Conservation (phyloP, 2,888 invertebrate species). For the Tetragonisca angustula region DNA sequence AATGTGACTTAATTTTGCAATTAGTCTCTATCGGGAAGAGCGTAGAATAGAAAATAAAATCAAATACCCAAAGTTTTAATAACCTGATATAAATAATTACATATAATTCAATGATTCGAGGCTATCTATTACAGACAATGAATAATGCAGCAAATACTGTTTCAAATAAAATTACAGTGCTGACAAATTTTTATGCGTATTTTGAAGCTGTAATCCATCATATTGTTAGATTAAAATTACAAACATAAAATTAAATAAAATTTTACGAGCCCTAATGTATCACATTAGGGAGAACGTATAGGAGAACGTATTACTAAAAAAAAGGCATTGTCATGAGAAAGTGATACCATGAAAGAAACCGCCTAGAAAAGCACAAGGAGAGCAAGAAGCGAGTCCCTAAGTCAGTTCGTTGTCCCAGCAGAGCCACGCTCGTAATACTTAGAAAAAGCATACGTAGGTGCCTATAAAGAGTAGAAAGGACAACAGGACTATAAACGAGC, state of each 20-base stretch:
- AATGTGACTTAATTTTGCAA: no score
- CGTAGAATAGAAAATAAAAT: no score
- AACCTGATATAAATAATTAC: no score
- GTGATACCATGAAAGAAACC: neutral
- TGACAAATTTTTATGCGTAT: neutral
- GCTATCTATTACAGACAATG: no score
- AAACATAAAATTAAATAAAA: no score
- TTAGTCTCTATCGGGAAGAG: no score
- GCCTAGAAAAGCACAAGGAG: neutral
- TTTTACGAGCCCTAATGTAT: neutral
- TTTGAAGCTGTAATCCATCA: no score
- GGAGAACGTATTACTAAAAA: neutral
- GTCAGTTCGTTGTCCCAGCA: neutral
- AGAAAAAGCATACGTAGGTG: neutral
- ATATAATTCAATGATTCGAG: no score
- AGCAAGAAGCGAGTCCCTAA: neutral
- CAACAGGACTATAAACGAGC: conserved; percentile 34
- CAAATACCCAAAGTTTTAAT: no score
- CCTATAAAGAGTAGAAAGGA: conserved; percentile 4
- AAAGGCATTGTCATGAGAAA: neutral
- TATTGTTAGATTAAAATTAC: no score
- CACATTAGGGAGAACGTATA: neutral
- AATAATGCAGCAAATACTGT: neutral
- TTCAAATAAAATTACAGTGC: neutral
- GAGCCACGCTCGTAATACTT: conserved; percentile 9